Percentiles rank a stretch among this genome's conserved stretches.
Conservation (phyloP, 92 coral and sea anemone species). For the Heliopora coerulea region DNA sequence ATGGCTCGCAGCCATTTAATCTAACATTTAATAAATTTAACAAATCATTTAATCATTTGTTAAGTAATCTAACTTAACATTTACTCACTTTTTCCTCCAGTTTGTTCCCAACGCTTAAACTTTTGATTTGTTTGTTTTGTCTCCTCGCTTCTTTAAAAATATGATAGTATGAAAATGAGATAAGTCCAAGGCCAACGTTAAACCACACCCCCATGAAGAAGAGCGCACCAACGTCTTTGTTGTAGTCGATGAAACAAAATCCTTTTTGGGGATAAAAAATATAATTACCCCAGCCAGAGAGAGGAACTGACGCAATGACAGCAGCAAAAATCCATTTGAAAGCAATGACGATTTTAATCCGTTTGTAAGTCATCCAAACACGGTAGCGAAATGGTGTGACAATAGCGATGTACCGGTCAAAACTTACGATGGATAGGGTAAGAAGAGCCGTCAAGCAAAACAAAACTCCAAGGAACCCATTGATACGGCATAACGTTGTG, state of each 20-base stretch:
- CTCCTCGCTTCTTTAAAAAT: conserved; percentile 40
- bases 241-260: conserved; percentile 33
- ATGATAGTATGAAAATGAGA: conserved; percentile 21
- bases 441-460: conserved; percentile 20
- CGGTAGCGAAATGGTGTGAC: conserved; percentile 35
- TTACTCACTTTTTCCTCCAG: not conserved
- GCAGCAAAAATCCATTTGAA: conserved; percentile 25
- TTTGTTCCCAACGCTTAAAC: conserved; percentile 12
- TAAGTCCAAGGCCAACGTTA: conserved; percentile 10
- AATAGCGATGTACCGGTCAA: conserved; percentile 36
- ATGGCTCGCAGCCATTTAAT: no score
- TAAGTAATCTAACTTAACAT: no score
- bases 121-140: conserved; percentile 25
- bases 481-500: not conserved
- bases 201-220: conserved; percentile 22
- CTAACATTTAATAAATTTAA: no score
- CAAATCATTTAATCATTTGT: no score
- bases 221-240: conserved; percentile 1
- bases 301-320: conserved; percentile 16
- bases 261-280: conserved; percentile 38
- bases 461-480: conserved; percentile 22
- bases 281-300: conserved; percentile 33
- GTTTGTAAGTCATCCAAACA: conserved; percentile 12
- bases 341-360: conserved; percentile 15
- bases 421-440: conserved; percentile 28